Conservation (phyloP, 2,797 vertebrate genomes). For the Acipenser ruthenus region DNA sequence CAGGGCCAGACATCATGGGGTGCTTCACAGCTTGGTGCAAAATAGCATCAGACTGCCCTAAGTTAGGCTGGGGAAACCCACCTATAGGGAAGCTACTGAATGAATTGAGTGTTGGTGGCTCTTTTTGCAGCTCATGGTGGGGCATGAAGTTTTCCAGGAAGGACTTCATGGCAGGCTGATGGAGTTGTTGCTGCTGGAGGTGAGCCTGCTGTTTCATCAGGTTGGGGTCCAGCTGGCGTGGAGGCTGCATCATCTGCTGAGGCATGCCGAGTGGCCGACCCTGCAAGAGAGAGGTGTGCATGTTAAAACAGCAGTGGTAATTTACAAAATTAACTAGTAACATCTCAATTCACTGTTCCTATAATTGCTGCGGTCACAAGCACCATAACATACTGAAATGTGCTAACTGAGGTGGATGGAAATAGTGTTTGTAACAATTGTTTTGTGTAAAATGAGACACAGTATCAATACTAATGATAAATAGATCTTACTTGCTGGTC, state of each 20-base stretch:
- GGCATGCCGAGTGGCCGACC: constrained; percentile 81
- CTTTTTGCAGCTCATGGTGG: constrained; percentile 88
- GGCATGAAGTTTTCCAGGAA: constrained; percentile 84
- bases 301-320: no score
- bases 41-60: not conserved
- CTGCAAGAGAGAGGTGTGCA: constrained; percentile 38
- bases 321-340: no score
- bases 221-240: constrained; percentile 81
- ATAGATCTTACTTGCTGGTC: constrained; percentile 61
- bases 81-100: constrained; percentile 94
- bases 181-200: constrained; percentile 65
- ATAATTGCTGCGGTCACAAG: no score
- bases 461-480: no score
- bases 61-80: constrained; percentile 42
- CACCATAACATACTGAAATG: no score
- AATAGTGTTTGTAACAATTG: no score
- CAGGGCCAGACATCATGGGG: constrained; percentile 18
- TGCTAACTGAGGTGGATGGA: no score
- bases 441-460: no score
- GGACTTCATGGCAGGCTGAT: constrained; percentile 75
- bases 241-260: constrained; percentile 85
- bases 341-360: no score
- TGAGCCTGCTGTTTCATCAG: constrained; percentile 78
- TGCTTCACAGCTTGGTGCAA: constrained; percentile 13
- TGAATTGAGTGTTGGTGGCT: constrained; percentile 70